These are phyloP conservation scores for Orthosia incerta DNA, from an alignment of 2,888 invertebrate species.

Conservation along the genomic window DNA sequence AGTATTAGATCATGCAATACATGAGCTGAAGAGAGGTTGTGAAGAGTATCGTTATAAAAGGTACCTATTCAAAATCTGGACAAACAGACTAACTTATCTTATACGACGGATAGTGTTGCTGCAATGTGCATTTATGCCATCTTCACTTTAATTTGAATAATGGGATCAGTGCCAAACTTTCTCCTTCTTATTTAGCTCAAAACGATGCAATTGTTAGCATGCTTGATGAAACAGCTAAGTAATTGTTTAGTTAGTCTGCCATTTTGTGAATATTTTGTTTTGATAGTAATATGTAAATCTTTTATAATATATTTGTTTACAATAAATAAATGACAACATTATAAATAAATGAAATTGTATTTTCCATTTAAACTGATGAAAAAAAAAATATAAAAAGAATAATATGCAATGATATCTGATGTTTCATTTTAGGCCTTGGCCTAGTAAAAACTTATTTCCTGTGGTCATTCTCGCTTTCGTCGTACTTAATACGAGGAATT, in stretches of 20 bases:
- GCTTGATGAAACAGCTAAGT: constrained; percentile 89
- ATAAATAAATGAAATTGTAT: constrained; percentile 91
- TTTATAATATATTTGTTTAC: constrained; percentile 92
- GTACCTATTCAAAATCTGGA: constrained; percentile 90
- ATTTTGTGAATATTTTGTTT: constrained; percentile 91
- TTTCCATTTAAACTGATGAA: constrained; percentile 91
- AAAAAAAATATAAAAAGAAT: constrained; percentile 91
- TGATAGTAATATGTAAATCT: constrained; percentile 91
- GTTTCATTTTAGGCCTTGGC: constrained; percentile 80
- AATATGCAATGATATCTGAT: constrained; percentile 89
- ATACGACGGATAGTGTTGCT: constrained; percentile 85
- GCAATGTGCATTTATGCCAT: constrained; percentile 90
- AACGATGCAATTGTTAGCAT: constrained; percentile 91
- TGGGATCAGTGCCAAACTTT: constrained; percentile 91
- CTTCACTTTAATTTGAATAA: constrained; percentile 88
- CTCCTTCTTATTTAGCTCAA: constrained; percentile 90
- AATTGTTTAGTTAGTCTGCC: constrained; percentile 91
- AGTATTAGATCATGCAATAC: constrained; percentile 86
- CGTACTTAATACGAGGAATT: not conserved
- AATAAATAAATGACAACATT: constrained; percentile 91
- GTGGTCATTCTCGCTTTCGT: constrained; percentile 14
- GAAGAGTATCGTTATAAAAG: constrained; percentile 90
- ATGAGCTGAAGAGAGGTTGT: constrained; percentile 89
- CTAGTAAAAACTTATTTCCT: constrained; percentile 19
- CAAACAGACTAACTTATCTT: constrained; percentile 88